Percentiles rank a stretch among this genome's conserved stretches.
Conservation (phyloP, 2,888 invertebrate species). For the Athalia cordata region DNA sequence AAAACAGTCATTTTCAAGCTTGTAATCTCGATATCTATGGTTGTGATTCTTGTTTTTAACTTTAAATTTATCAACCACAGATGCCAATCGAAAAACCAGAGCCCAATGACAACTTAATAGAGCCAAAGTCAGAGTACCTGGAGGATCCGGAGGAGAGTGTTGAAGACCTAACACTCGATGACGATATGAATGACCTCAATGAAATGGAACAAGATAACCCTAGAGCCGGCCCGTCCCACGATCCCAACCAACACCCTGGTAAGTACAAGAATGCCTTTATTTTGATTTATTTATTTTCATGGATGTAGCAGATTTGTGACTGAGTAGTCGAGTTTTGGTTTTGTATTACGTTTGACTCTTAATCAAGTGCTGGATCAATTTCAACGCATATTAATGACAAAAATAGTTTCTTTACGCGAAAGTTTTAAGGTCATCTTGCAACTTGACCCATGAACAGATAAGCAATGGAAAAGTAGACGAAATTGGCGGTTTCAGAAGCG, state of each 20-base stretch:
- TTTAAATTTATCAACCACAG: constrained; percentile 54
- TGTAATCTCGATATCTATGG: background rate
- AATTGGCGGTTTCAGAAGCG: no score
- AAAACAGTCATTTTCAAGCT: constrained; percentile 24
- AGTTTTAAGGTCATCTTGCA: no score
- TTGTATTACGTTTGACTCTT: no score
- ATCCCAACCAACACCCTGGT: constrained; percentile 81
- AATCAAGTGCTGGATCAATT: no score
- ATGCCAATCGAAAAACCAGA: constrained; percentile 75
- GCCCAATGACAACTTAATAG: constrained; percentile 76
- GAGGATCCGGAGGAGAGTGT: constrained; percentile 85
- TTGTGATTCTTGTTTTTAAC: background rate
- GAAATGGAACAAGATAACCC: constrained; percentile 83
- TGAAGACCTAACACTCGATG: constrained; percentile 89
- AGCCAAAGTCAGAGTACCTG: constrained; percentile 85
- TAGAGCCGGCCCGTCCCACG: constrained; percentile 80
- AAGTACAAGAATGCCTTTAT: constrained; percentile 64
- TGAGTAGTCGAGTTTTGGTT: no score
- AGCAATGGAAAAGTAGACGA: no score
- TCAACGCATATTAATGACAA: no score
- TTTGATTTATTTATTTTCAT: constrained; percentile 24
- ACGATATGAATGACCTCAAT: constrained; percentile 81
- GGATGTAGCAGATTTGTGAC: background rate
- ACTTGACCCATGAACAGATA: no score
- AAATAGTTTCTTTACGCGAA: no score